phyloP scores from a whole-genome alignment of 2,888 invertebrate species.

The Ashinkailepas kermadecensis region DNA sequence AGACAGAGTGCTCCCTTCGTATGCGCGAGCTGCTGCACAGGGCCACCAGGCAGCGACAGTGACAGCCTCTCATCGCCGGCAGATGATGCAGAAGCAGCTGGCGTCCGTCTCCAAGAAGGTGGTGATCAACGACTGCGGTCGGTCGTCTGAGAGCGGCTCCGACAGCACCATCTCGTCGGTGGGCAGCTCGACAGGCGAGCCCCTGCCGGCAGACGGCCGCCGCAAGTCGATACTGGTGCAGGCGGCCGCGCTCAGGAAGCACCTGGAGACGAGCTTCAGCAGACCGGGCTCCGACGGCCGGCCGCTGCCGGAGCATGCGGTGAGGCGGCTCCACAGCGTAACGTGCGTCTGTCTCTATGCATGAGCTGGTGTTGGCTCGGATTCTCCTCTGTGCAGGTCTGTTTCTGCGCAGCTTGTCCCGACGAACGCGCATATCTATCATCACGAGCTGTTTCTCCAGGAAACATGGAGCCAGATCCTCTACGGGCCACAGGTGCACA shows the following conservation, averaged over 20 bases:
- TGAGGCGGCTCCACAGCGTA: not conserved
- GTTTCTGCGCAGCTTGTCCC: not conserved
- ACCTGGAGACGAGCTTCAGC: not conserved
- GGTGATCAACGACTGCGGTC: not conserved
- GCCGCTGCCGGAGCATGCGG: not conserved
- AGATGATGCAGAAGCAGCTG: constrained; percentile 18
- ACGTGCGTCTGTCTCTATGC: not conserved
- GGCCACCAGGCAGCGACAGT: too few species aligned
- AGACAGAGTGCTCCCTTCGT: too few species aligned
- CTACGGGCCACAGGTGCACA: not conserved
- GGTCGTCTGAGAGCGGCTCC: not conserved
- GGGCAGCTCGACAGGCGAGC: not conserved
- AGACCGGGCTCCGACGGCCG: not conserved
- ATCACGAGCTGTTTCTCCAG: not conserved
- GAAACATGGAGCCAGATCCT: not conserved
- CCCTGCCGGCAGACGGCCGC: not conserved
- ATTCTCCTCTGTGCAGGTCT: too few species aligned
- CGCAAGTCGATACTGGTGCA: not conserved
- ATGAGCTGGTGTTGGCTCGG: too few species aligned
- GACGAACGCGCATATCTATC: not conserved
- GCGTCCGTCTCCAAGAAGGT: not conserved
- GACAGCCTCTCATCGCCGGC: not conserved
- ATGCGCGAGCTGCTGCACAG: too few species aligned
- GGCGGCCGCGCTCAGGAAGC: not conserved
- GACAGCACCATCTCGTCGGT: not conserved